phyloP scores from a whole-genome alignment of 1,140 invertebrate species.

The Orius laevigatus region DNA sequence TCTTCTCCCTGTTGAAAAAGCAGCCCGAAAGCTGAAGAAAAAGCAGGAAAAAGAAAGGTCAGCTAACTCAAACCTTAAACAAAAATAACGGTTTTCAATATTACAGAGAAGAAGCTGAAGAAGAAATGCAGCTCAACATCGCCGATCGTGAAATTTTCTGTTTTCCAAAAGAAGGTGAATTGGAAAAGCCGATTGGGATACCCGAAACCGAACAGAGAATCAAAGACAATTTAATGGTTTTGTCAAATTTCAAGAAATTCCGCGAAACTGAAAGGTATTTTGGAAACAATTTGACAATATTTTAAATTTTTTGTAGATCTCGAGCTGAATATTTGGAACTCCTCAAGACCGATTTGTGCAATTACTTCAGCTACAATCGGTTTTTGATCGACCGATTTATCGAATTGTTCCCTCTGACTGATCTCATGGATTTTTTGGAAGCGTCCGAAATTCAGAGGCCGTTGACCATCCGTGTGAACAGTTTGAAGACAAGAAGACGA shows the following conservation, averaged over 20 bases:
- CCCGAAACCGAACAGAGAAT: conserved; percentile 81
- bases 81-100: neutral
- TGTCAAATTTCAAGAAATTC: conserved; percentile 75
- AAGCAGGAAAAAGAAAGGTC: conserved; percentile 47
- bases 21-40: conserved; percentile 61
- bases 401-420: conserved; percentile 77
- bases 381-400: conserved; percentile 91
- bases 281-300: neutral
- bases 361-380: conserved; percentile 95
- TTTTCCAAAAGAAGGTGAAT: conserved; percentile 55
- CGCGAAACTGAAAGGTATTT: conserved; percentile 47
- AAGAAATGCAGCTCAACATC: conserved; percentile 62
- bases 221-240: conserved; percentile 69
- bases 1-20: conserved; percentile 71
- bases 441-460: conserved; percentile 91
- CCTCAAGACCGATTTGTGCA: conserved; percentile 70
- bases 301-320: conserved; percentile 30
- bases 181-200: conserved; percentile 54
- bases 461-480: conserved; percentile 90
- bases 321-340: conserved; percentile 69
- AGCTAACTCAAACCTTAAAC: conserved; percentile 15
- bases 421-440: conserved; percentile 90
- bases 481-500: conserved; percentile 79
- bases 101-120: conserved; percentile 48
- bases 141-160: conserved; percentile 54